These are phyloP conservation scores for Brachionus paranguensis DNA, from an alignment of 1,140 invertebrate genomes.

Conservation along the genomic window DNA sequence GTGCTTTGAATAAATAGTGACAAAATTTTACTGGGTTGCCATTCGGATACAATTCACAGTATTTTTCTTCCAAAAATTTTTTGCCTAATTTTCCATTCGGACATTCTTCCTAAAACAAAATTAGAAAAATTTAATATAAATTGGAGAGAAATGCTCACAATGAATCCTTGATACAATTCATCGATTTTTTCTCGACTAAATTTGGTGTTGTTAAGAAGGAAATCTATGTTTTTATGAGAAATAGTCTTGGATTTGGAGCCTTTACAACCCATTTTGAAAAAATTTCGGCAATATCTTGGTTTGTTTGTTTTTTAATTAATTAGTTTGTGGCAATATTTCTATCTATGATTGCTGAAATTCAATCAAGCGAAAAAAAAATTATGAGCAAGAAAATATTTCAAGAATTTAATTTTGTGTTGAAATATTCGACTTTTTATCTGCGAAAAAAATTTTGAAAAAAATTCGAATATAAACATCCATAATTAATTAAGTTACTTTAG, in stretches of 20 bases:
- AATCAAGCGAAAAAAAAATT: not conserved
- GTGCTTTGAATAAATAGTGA: not conserved
- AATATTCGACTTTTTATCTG: not conserved
- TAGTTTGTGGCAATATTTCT: not conserved
- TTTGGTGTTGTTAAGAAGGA: not conserved
- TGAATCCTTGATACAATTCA: slow-evolving; percentile 1
- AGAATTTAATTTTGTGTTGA: not conserved
- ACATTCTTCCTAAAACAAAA: slow-evolving; percentile 19
- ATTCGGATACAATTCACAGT: not conserved
- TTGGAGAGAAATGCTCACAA: not conserved
- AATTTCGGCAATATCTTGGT: not conserved
- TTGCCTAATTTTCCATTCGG: slow-evolving; percentile 15
- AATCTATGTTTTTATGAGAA: not conserved
- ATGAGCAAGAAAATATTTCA: not conserved
- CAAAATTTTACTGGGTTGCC: not conserved
- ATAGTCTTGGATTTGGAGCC: not conserved
- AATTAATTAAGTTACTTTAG: not conserved
- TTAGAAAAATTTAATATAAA: not conserved
- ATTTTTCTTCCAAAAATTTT: not conserved
- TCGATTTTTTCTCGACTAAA: not conserved
- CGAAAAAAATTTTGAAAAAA: not conserved
- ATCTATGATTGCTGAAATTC: not conserved
- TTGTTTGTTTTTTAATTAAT: not conserved
- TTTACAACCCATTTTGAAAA: not conserved
- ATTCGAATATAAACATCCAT: not conserved